Percentiles rank a stretch among this genome's conserved stretches.
These are phyloP conservation scores for Rhagoletis pomonella DNA, from an alignment of 1,140 invertebrate species.

Conservation along the genomic window DNA sequence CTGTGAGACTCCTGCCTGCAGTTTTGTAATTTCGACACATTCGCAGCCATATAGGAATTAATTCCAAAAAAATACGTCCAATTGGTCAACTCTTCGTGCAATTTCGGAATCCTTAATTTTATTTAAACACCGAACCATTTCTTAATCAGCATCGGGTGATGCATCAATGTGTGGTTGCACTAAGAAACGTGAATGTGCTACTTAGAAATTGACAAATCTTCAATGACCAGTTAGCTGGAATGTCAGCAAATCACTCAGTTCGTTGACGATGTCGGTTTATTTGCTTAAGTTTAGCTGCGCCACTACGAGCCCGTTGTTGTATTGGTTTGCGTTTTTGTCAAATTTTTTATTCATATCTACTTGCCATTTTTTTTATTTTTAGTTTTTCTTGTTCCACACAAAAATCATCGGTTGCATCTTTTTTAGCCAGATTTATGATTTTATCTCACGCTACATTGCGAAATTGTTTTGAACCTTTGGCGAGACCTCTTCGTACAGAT, in stretches of 20 bases:
- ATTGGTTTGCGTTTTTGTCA: not conserved
- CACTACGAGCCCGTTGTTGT: not conserved
- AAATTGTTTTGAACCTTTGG: conserved; percentile 53
- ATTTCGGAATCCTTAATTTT: not conserved
- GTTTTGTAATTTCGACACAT: too few relatives aligned
- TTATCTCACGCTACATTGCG: conserved; percentile 54
- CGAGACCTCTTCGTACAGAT: conserved; percentile 29
- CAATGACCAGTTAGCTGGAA: not conserved
- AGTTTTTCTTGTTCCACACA: not conserved
- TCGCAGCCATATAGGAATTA: too few relatives aligned
- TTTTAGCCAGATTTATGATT: conserved; percentile 42
- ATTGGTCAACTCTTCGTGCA: not conserved
- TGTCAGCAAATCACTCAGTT: not conserved
- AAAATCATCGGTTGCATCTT: conserved; percentile 1
- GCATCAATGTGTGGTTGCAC: not conserved
- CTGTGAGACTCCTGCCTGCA: too few relatives aligned
- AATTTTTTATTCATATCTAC: not conserved
- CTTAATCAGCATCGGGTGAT: not conserved
- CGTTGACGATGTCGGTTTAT: not conserved
- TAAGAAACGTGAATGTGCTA: conserved; percentile 25
- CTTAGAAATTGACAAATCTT: conserved; percentile 40
- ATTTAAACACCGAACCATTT: not conserved
- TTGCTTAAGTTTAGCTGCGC: not conserved
- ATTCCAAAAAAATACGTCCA: too few relatives aligned
- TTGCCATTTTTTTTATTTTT: not conserved